Percentiles rank a stretch among this genome's conserved stretches.
phyloP scores from a whole-genome alignment of 2,797 vertebrate species.

The Alosa sapidissima region DNA sequence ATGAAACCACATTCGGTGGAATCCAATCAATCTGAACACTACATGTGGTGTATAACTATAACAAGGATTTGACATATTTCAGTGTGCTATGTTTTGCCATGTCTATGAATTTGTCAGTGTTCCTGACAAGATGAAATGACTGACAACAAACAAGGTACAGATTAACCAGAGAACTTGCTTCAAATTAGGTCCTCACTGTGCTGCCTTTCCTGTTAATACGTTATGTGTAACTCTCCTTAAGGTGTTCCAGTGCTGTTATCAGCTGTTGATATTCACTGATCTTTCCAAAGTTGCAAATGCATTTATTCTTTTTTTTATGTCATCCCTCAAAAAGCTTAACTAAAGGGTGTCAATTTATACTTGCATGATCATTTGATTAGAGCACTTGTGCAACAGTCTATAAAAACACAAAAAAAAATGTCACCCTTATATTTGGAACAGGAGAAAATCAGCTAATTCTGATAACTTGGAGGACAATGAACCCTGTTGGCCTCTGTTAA shows the following conservation, averaged over 20 bases:
- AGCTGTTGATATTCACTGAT: slow-evolving; percentile 61
- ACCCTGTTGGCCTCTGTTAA: slow-evolving; percentile 24
- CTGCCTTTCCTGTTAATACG: slow-evolving; percentile 63
- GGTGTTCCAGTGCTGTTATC: slow-evolving; percentile 69
- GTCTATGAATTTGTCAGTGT: neutral
- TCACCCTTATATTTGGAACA: neutral
- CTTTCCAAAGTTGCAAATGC: neutral
- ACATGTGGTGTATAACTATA: no score
- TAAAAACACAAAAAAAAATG: no score
- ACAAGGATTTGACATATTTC: neutral
- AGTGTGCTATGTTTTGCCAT: neutral
- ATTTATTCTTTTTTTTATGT: neutral
- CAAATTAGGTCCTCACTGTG: neutral
- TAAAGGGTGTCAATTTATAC: neutral
- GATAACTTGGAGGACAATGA: neutral
- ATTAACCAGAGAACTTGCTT: slow-evolving; percentile 56
- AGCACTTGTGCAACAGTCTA: no score
- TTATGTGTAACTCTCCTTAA: slow-evolving; percentile 67
- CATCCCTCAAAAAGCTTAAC: neutral
- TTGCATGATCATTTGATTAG: neutral
- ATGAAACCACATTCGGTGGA: no score
- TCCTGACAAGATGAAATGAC: neutral
- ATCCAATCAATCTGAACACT: no score
- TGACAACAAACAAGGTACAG: slow-evolving; percentile 49
- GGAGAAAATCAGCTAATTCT: neutral